Percentiles rank a stretch among this genome's conserved stretches.
Conservation (phyloP, 1,140 invertebrate species). For the Latrodectus geometricus region DNA sequence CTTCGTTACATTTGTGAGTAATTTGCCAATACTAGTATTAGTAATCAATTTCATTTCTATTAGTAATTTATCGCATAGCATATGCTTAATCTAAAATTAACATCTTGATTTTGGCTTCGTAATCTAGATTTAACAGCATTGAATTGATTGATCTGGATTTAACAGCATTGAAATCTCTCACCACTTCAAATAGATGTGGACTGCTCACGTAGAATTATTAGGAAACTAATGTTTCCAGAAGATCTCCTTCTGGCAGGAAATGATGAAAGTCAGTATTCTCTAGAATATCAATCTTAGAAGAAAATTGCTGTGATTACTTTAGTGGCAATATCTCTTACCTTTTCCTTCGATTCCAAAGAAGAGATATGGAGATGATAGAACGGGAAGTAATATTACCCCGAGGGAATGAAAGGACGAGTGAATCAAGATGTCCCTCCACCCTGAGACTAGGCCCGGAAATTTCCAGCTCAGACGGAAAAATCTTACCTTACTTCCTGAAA, state of each 20-base stretch:
- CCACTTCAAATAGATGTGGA: no score
- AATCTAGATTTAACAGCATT: no score
- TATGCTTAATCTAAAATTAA: no score
- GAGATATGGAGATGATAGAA: not conserved
- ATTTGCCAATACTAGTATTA: no score
- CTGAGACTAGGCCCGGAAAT: conserved; percentile 43
- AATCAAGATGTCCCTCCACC: not conserved
- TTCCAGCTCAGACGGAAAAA: conserved; percentile 12
- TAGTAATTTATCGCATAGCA: no score
- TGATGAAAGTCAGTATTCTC: not conserved
- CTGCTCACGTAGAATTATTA: no score
- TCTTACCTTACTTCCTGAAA: conserved; percentile 7
- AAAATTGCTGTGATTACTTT: not conserved
- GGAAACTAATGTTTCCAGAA: not conserved
- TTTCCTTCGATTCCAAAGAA: not conserved
- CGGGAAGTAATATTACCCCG: not conserved
- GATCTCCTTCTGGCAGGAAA: not conserved
- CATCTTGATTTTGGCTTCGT: no score
- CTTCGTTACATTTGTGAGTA: no score
- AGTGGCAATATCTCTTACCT: not conserved
- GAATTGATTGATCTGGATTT: no score
- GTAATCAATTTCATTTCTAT: no score
- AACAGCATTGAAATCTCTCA: no score
- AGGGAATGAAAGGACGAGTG: not conserved
- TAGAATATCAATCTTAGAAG: not conserved